phyloP scores from a whole-genome alignment of 2,113 vertebrate species.

The Notarius quadriscutis region DNA sequence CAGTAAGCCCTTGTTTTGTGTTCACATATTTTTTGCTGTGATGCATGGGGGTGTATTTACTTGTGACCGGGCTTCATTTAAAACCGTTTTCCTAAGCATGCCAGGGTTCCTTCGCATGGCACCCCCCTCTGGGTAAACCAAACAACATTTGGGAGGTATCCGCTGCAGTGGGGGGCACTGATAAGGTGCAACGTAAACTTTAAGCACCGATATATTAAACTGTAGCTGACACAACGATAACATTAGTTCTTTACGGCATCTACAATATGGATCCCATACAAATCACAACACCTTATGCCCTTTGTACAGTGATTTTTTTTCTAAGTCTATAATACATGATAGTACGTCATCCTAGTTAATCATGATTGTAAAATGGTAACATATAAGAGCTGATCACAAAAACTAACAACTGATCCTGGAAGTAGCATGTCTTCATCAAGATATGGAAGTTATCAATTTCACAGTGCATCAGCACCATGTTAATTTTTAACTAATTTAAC shows the following conservation, averaged over 20 bases:
- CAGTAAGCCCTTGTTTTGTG: slow-evolving; percentile 40
- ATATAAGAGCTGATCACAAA: neutral
- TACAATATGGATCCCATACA: neutral
- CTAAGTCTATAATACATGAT: neutral
- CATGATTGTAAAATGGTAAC: neutral
- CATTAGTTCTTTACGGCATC: neutral
- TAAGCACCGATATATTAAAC: slow-evolving; percentile 7
- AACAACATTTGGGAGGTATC: slow-evolving; percentile 53
- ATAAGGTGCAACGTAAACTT: slow-evolving; percentile 24
- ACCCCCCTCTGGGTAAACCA: slow-evolving; percentile 47
- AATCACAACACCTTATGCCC: neutral
- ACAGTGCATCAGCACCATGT: neutral
- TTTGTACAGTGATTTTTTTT: neutral
- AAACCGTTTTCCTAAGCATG: slow-evolving; percentile 45
- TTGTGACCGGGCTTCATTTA: slow-evolving; percentile 33
- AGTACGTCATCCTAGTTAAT: neutral
- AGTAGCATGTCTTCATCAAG: neutral
- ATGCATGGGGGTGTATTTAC: slow-evolving; percentile 36
- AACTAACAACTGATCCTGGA: neutral
- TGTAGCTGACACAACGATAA: neutral
- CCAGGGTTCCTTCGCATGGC: slow-evolving; percentile 47
- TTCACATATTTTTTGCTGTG: slow-evolving; percentile 51
- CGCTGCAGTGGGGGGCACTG: slow-evolving; percentile 1
- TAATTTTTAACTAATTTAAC: neutral
- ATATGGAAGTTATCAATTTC: neutral